Percentiles rank a stretch among this genome's conserved stretches.
Evolutionary conservation across 2,888 invertebrate genomes (phyloP).

Genomic region (Diplazon laetatorius): DNA sequence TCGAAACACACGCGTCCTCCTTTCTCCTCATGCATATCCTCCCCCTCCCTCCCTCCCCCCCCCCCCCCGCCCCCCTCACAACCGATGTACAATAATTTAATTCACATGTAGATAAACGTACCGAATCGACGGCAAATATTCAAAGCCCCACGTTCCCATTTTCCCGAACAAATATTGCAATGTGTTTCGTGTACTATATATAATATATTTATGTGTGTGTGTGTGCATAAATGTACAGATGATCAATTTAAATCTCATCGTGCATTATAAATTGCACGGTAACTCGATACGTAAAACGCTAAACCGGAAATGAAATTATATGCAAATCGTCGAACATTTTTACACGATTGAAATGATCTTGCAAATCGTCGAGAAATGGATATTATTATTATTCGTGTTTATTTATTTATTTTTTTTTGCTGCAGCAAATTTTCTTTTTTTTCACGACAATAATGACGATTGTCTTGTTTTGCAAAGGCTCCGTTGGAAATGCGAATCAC

Average conservation of each 20-base stretch:
- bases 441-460: no score
- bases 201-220: not conserved
- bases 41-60: no score
- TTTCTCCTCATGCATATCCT: slow-evolving; percentile 1
- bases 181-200: no score
- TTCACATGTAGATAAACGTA: not conserved
- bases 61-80: no score
- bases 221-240: not conserved
- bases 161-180: slow-evolving; percentile 6
- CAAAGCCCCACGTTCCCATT: slow-evolving; percentile 5
- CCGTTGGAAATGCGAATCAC: not conserved
- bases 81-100: slow-evolving; percentile 8
- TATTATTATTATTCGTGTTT: no score
- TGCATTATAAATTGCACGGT: slow-evolving; percentile 6
- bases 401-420: no score
- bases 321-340: not conserved
- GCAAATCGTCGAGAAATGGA: not conserved
- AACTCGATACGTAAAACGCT: not conserved
- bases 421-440: no score
- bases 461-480: not conserved
- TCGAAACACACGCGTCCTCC: slow-evolving; percentile 5
- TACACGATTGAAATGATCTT: not conserved
- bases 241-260: slow-evolving; percentile 17
- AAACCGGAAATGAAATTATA: not conserved
- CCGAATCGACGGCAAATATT: slow-evolving; percentile 22